Conservation (phyloP, 2,888 invertebrate genomes). For the Crematogaster levior region DNA sequence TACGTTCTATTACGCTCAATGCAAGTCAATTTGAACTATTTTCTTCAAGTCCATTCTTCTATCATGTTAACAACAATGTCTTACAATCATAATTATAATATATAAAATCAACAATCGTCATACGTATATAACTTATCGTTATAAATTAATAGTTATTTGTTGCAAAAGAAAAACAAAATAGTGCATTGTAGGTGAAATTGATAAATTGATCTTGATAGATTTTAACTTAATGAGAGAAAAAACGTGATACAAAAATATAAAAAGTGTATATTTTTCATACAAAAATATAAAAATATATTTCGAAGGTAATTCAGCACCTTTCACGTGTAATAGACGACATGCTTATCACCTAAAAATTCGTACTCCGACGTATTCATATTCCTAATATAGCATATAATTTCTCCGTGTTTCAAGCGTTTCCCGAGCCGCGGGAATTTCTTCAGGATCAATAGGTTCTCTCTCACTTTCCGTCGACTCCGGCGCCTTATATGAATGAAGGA, state of each 20-base stretch:
- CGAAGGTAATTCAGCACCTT: neutral
- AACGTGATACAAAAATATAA: too few species aligned
- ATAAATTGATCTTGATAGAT: neutral
- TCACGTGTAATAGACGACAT: neutral
- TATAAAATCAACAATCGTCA: neutral
- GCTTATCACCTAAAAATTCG: neutral
- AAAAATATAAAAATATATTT: neutral
- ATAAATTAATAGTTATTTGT: neutral
- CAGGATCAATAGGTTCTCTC: conserved; percentile 36
- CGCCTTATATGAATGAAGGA: conserved; percentile 51
- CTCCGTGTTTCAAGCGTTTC: conserved; percentile 2
- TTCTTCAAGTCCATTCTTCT: neutral
- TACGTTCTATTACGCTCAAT: conserved; percentile 10
- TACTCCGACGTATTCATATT: neutral
- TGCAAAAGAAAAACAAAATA: neutral
- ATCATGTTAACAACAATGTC: neutral
- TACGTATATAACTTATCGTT: too few species aligned
- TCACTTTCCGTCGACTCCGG: conserved; percentile 47
- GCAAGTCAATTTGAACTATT: neutral
- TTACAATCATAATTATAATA: neutral
- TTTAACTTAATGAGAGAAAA: neutral
- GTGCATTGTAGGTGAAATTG: neutral
- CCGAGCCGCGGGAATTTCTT: conserved; percentile 36
- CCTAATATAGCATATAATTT: neutral
- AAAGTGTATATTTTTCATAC: neutral